Conservation (phyloP, 2,888 invertebrate species). For the Microctonus aethiopoides region DNA sequence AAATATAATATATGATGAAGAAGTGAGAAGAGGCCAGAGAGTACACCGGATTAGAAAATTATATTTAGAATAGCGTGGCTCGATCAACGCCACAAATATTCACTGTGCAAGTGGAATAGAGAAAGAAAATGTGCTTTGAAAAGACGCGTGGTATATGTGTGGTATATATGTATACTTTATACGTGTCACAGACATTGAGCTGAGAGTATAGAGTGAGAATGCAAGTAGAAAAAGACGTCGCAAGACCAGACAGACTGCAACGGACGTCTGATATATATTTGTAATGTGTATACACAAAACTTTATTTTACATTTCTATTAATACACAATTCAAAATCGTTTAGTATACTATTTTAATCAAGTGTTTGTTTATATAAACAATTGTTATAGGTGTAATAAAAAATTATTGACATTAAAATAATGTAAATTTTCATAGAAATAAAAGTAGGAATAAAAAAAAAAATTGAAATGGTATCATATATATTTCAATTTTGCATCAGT, state of each 20-base stretch:
- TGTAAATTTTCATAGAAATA: background rate
- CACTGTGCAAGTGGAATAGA: conserved; percentile 16
- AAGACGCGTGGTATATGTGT: conserved; percentile 21
- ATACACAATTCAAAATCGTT: background rate
- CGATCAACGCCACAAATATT: conserved; percentile 49
- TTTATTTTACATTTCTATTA: background rate
- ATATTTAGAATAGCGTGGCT: conserved; percentile 55
- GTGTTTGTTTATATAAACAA: background rate
- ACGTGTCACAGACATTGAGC: background rate
- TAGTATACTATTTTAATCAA: background rate
- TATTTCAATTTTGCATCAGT: background rate
- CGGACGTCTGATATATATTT: background rate
- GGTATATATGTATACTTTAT: background rate
- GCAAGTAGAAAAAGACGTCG: background rate
- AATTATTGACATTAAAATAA: background rate
- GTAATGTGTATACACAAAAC: background rate
- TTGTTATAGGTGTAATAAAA: background rate
- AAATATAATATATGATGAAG: conserved; percentile 29
- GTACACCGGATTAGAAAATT: conserved; percentile 50
- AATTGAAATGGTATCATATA: background rate
- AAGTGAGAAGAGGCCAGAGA: conserved; percentile 31
- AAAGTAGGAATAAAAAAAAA: background rate
- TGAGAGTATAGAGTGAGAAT: background rate
- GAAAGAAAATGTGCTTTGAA: conserved; percentile 26
- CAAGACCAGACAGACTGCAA: background rate